These are phyloP conservation scores for Ammodytes dubius DNA, from an alignment of 2,113 vertebrate genomes.

Conservation along the genomic window DNA sequence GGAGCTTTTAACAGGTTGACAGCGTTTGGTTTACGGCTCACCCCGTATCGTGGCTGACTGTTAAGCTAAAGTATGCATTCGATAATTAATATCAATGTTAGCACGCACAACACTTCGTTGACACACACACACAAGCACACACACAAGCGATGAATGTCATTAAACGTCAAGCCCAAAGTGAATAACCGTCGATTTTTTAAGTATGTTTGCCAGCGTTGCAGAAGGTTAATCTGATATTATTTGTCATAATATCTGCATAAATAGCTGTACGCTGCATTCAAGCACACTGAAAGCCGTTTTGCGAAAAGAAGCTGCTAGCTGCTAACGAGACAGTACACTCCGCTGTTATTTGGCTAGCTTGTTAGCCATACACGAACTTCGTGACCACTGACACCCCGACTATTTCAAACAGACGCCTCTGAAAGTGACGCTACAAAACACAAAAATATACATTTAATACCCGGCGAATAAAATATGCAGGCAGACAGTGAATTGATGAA, in stretches of 20 bases:
- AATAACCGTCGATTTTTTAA: conserved; percentile 28
- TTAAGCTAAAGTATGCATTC: conserved; percentile 8
- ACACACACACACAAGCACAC: conserved; percentile 30
- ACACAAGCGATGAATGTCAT: conserved; percentile 29
- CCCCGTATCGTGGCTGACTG: not conserved
- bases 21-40: not conserved
- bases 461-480: not conserved
- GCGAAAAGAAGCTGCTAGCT: conserved; percentile 51
- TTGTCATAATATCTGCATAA: not conserved
- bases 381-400: conserved; percentile 77
- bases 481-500: conserved; percentile 71
- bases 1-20: conserved; percentile 44
- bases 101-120: conserved; percentile 63
- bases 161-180: conserved; percentile 30
- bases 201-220: conserved; percentile 2
- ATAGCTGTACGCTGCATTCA: not conserved
- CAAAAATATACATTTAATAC: not conserved
- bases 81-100: conserved; percentile 40
- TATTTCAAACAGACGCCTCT: conserved; percentile 41
- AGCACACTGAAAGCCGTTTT: not conserved
- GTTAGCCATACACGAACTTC: conserved; percentile 81
- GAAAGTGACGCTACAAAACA: conserved; percentile 33
- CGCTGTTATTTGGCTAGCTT: conserved; percentile 75
- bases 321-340: conserved; percentile 71
- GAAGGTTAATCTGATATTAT: not conserved